These are phyloP conservation scores for Lutjanus argentimaculatus DNA, from an alignment of 2,797 vertebrate species.

Conservation along the genomic window DNA sequence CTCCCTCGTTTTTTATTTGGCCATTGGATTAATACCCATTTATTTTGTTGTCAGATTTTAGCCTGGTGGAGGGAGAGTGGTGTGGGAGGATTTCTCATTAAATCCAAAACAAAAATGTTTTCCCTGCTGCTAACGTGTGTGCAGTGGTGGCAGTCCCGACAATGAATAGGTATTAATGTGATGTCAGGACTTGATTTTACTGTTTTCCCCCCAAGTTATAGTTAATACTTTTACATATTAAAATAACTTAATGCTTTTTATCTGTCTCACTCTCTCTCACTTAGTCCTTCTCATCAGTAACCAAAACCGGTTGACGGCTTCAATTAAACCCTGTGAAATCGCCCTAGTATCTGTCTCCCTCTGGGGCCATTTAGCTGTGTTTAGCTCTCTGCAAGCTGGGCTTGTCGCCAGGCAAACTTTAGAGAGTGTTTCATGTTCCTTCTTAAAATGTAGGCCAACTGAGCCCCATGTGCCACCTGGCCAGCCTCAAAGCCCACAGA, in stretches of 20 bases:
- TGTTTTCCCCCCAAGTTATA: conserved; percentile 8
- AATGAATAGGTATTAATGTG: conserved; percentile 16
- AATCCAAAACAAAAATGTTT: conserved; percentile 39
- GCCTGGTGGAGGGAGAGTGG: conserved; percentile 4
- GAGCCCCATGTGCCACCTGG: conserved; percentile 45
- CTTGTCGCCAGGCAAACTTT: conserved; percentile 72
- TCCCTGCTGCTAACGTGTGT: conserved; percentile 7
- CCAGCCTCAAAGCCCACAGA: background rate
- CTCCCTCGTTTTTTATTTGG: conserved; percentile 21
- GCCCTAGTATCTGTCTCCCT: conserved; percentile 68
- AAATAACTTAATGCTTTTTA: conserved; percentile 29
- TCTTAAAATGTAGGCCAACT: conserved; percentile 63
- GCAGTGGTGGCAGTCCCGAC: conserved; percentile 8
- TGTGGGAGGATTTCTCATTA: conserved; percentile 53
- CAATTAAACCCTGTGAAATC: conserved; percentile 72
- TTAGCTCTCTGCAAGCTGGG: conserved; percentile 68
- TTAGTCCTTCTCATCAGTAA: conserved; percentile 57
- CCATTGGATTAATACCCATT: conserved; percentile 37
- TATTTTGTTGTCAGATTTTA: conserved; percentile 46
- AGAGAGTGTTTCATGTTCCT: conserved; percentile 56
- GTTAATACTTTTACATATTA: conserved; percentile 29
- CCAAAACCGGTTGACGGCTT: conserved; percentile 62
- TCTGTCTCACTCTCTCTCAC: conserved; percentile 22
- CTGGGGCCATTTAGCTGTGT: conserved; percentile 70
- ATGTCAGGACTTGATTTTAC: conserved; percentile 22